Evolutionary conservation across 2,888 invertebrate species (phyloP).

Genomic region (Thera obeliscata): DNA sequence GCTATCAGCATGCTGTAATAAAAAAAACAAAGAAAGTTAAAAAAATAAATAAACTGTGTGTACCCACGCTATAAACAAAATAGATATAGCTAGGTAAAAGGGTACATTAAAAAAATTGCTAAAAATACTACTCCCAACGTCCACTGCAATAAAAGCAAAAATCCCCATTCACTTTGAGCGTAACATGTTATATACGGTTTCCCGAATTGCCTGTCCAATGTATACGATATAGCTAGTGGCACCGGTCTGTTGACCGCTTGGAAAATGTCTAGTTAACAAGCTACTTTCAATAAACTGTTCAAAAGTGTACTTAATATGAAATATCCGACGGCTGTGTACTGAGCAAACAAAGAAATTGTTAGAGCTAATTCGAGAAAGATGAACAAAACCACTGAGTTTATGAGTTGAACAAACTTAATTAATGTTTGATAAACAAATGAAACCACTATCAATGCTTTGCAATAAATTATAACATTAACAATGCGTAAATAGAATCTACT

Average conservation of each 20-base stretch:
- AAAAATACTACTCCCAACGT: neutral
- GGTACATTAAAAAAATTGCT: too few relatives aligned
- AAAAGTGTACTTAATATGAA: neutral
- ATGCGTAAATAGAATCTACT: neutral
- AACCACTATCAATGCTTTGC: neutral
- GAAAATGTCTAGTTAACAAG: neutral
- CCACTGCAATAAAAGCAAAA: constrained; percentile 2
- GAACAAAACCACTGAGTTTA: neutral
- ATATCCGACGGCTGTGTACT: neutral
- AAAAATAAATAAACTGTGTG: too few relatives aligned
- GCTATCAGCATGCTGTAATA: too few relatives aligned
- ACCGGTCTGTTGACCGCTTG: neutral
- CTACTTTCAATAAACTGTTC: neutral
- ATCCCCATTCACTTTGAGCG: neutral
- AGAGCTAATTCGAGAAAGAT: neutral
- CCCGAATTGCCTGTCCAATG: constrained; percentile 2
- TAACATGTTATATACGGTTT: neutral
- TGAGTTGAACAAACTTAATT: too few relatives aligned
- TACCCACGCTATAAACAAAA: too few relatives aligned
- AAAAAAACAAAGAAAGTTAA: too few relatives aligned
- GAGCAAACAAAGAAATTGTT: neutral
- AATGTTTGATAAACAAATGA: neutral
- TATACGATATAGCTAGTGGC: neutral
- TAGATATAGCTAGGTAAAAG: too few relatives aligned
- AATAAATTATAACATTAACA: neutral